phyloP scores from a whole-genome alignment of 2,797 vertebrate species.

The Pelochelys cantorii region DNA sequence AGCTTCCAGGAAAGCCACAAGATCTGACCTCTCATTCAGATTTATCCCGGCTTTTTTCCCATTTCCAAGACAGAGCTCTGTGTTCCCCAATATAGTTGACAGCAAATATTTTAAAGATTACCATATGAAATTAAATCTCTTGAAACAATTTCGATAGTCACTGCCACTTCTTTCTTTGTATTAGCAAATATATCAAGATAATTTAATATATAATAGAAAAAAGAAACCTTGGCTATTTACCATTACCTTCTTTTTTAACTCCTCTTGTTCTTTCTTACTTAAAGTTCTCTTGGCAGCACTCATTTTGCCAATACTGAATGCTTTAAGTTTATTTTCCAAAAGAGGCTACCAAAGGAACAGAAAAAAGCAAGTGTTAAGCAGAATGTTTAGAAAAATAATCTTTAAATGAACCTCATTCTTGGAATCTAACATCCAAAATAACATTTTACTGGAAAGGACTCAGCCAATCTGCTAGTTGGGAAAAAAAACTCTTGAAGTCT shows the following conservation, averaged over 20 bases:
- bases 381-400: conserved; percentile 18
- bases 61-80: background rate
- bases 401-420: conserved; percentile 4
- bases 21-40: background rate
- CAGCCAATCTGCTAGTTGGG: background rate
- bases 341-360: conserved; percentile 84
- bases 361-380: conserved; percentile 45
- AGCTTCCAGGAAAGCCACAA: background rate
- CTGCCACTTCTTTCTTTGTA: background rate
- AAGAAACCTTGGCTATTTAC: background rate
- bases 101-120: background rate
- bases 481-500: background rate
- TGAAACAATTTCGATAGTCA: background rate
- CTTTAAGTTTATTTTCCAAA: conserved; percentile 96
- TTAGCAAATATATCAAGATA: background rate
- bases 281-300: conserved; percentile 94
- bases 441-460: background rate
- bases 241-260: conserved; percentile 97
- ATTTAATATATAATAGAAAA: background rate
- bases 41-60: background rate
- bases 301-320: conserved; percentile 98
- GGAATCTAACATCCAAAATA: background rate
- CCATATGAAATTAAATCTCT: background rate
- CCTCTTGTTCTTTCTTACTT: conserved; percentile 98
- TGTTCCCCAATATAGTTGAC: background rate